A percentile compares a stretch with the other conserved stretches of the same genome.
Evolutionary conservation across 2,888 invertebrate species (phyloP).

Genomic region (Caradrina kadenii): DNA sequence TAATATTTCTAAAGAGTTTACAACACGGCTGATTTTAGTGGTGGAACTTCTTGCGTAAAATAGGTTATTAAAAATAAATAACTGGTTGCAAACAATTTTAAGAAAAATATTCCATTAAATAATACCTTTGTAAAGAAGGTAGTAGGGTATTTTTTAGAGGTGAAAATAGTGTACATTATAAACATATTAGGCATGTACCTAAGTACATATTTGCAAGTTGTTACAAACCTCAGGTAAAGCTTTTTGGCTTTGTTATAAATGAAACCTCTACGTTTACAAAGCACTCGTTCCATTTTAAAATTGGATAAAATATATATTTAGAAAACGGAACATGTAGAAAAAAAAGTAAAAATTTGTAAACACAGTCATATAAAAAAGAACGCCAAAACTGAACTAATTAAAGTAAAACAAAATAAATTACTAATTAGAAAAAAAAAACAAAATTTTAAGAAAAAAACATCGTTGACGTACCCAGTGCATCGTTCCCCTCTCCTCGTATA

Average conservation of each 20-base stretch:
- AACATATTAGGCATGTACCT: background rate
- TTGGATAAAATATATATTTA: background rate
- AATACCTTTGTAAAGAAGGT: background rate
- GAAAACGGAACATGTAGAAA: background rate
- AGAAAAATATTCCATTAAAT: too few relatives aligned
- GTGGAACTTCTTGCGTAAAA: too few relatives aligned
- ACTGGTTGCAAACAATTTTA: too few relatives aligned
- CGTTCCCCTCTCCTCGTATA: constrained; percentile 97
- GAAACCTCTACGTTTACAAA: background rate
- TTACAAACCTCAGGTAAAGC: background rate
- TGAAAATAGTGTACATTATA: background rate
- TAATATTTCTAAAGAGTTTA: too few relatives aligned
- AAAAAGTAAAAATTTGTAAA: background rate
- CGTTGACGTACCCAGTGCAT: constrained; percentile 97
- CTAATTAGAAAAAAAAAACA: constrained; percentile 8
- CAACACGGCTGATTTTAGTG: too few relatives aligned
- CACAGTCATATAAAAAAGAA: background rate
- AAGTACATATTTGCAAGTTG: background rate
- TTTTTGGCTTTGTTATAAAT: background rate
- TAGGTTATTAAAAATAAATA: too few relatives aligned
- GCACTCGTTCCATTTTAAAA: background rate
- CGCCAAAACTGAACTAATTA: background rate
- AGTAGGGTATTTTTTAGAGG: background rate
- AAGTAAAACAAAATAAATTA: constrained; percentile 7
- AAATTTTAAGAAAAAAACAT: constrained; percentile 15